A percentile compares a stretch with the other conserved stretches of the same genome.
Conservation (phyloP, 2,888 invertebrate species). For the Acleris emargana region DNA sequence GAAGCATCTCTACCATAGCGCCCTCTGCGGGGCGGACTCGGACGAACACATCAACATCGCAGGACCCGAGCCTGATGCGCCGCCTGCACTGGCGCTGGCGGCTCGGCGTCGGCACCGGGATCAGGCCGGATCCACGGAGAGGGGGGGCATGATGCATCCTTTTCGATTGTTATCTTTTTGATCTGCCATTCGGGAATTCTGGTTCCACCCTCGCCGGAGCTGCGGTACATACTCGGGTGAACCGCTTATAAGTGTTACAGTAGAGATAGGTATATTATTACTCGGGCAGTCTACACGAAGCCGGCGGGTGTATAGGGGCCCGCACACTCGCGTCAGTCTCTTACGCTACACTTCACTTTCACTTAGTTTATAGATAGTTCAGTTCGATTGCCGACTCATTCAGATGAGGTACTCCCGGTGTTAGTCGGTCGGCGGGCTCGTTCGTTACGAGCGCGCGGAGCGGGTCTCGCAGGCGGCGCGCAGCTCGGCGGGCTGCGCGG, state of each 20-base stretch:
- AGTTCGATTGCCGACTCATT: neutral
- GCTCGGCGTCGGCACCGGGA: too few species aligned
- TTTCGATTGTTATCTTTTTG: too few species aligned
- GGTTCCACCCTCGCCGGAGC: too few species aligned
- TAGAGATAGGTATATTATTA: conserved; percentile 1
- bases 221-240: too few species aligned
- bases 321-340: neutral
- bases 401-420: conserved; percentile 8
- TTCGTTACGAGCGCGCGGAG: conserved; percentile 44
- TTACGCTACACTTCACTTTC: conserved; percentile 8
- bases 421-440: conserved; percentile 20
- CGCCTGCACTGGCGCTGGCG: neutral
- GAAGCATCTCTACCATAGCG: conserved; percentile 73
- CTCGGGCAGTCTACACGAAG: neutral
- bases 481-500: conserved; percentile 27
- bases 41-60: neutral
- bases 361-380: conserved; percentile 1
- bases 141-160: too few species aligned
- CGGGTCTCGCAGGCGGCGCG: conserved; percentile 39
- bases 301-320: conserved; percentile 10
- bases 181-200: too few species aligned
- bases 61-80: neutral
- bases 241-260: too few species aligned
- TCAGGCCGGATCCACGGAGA: too few species aligned
- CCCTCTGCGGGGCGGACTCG: conserved; percentile 22